Conservation (phyloP, 2,888 invertebrate genomes). For the Agrenia bidenticulata region DNA sequence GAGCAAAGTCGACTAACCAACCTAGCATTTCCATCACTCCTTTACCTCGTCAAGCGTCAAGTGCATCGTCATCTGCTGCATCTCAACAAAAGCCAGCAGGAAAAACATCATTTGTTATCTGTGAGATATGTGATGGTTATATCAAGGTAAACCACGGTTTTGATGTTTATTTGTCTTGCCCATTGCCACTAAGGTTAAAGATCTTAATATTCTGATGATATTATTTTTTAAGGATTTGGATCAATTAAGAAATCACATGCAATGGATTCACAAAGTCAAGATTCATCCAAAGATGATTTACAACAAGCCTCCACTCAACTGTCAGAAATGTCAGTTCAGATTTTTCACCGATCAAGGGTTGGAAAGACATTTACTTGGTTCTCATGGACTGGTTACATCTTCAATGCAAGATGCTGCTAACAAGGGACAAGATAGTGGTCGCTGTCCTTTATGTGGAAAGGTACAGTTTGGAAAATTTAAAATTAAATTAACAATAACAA, state of each 20-base stretch:
- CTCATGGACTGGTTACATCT: conserved; percentile 91
- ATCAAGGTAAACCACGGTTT: conserved; percentile 65
- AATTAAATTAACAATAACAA: too few relatives aligned
- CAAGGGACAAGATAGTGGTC: conserved; percentile 88
- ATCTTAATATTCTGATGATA: conserved; percentile 1
- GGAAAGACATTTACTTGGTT: conserved; percentile 89
- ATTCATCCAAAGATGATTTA: conserved; percentile 96
- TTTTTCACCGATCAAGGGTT: conserved; percentile 97
- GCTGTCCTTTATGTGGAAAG: conserved; percentile 92
- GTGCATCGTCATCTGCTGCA: conserved; percentile 56
- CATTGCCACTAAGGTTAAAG: not conserved
- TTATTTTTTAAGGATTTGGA: conserved; percentile 70
- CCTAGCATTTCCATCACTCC: conserved; percentile 90
- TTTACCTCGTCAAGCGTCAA: conserved; percentile 66
- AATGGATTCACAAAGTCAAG: conserved; percentile 96
- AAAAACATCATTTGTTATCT: conserved; percentile 85
- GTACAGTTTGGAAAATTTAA: too few relatives aligned
- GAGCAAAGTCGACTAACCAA: not conserved
- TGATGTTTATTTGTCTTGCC: conserved; percentile 13
- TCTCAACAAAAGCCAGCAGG: conserved; percentile 54
- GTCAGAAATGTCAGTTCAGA: conserved; percentile 92
- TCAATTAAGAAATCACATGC: conserved; percentile 92
- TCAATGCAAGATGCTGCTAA: conserved; percentile 88
- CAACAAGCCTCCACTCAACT: conserved; percentile 89
- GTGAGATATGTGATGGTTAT: conserved; percentile 96